Evolutionary conservation across 2,113 vertebrate species (phyloP), one percentile per base, ranked within the genome.

Genomic region (Chaenocephalus aceratus): DNA sequence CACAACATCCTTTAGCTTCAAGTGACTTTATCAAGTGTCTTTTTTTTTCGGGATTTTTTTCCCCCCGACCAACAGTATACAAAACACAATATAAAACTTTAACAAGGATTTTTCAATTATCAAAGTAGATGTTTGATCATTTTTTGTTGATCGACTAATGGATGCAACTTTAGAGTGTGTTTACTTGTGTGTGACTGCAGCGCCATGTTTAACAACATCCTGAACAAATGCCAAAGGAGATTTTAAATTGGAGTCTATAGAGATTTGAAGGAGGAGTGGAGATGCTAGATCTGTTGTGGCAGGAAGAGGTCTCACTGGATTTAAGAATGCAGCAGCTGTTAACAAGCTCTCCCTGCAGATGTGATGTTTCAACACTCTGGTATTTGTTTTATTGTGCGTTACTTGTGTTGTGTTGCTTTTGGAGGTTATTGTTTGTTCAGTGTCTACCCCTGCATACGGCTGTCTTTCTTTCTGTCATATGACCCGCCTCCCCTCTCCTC

Each of bases 341-440:
- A 59, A 61, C 83, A 76, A 73, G 10, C 71, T 75, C 54, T 59
- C 44, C 9, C 76, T 74, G 86, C 75, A 89, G 91, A 92, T 79
- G 66, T 88, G 72, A 89, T 75, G 88, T 90, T 86, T 86, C 88
- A 76, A 69, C 77, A 90, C 90, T 83, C 82, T 86, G 84, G 69
- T 79, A 79, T 90, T 92, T 92, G 91, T 89, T 90, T 90, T 74
- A 82, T 77, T 48, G 74, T 67, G 78, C 86, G 80, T 81, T 89
- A 61, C 36, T 41, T 41, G 7, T 80, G 77, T 79, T 74, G 67
- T 84, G 86, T 85, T 81, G 75, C 79, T 80, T 80, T 44, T 61
- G 75, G 66, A 87, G 72, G 77, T 83, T 69, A 79, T 91, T 88
- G 90, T 92, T 93, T 92, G 78, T 83, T 86, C 81, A 69, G 48